These are phyloP conservation scores for Aphodius sticticus DNA, from an alignment of 2,888 invertebrate genomes.

Conservation along the genomic window DNA sequence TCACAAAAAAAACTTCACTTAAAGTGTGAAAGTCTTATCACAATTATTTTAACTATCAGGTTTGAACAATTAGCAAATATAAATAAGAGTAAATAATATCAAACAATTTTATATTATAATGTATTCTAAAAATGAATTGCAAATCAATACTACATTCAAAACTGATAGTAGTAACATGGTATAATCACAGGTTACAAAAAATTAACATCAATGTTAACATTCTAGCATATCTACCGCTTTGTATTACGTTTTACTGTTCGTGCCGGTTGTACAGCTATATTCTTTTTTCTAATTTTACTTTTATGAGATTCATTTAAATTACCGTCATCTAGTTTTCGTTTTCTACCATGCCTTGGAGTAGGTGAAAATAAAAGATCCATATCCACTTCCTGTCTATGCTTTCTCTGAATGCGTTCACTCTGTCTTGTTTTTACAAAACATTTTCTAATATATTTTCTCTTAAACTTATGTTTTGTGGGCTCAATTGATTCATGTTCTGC, in stretches of 20 bases:
- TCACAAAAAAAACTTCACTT: conserved; percentile 35
- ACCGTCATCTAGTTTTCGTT: conserved; percentile 46
- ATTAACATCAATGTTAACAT: conserved; percentile 27
- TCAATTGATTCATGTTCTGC: not conserved
- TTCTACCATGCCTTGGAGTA: conserved; percentile 47
- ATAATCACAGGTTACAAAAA: conserved; percentile 38
- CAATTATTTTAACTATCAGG: conserved; percentile 38
- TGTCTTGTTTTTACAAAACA: conserved; percentile 53
- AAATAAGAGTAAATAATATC: conserved; percentile 16
- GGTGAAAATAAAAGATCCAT: conserved; percentile 44
- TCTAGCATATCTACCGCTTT: conserved; percentile 34
- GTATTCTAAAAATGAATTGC: conserved; percentile 17
- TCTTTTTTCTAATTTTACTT: conserved; percentile 52
- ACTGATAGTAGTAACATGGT: conserved; percentile 36
- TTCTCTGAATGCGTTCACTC: conserved; percentile 56
- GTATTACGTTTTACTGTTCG: conserved; percentile 29
- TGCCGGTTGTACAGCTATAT: conserved; percentile 37
- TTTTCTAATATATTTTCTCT: conserved; percentile 45
- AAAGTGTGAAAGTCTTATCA: conserved; percentile 35
- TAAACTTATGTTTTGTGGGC: conserved; percentile 40
- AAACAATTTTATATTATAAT: conserved; percentile 16
- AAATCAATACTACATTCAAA: conserved; percentile 29
- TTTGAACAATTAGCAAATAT: conserved; percentile 30
- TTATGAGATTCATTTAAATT: conserved; percentile 47
- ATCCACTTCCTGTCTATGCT: conserved; percentile 52